phyloP scores from a whole-genome alignment of 1,140 invertebrate species.

The Neodiprion lecontei region DNA sequence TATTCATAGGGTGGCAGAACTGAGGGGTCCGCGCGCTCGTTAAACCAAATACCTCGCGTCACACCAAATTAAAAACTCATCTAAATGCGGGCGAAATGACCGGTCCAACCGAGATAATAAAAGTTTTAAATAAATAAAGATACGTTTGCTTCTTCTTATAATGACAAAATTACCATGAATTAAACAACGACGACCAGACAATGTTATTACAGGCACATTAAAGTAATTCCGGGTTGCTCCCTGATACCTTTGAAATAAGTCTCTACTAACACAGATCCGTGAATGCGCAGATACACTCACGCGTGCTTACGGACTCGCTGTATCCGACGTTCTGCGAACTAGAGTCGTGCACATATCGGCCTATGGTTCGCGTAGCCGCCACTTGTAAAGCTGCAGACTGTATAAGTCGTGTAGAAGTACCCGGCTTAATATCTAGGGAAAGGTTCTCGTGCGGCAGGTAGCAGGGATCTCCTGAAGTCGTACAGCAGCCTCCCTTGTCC shows the following conservation, averaged over 20 bases:
- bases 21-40: slow-evolving; percentile 39
- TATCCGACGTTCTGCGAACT: background rate
- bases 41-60: slow-evolving; percentile 50
- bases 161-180: slow-evolving; percentile 49
- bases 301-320: background rate
- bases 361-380: background rate
- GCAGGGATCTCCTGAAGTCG: background rate
- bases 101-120: slow-evolving; percentile 36
- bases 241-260: slow-evolving; percentile 3
- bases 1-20: slow-evolving; percentile 47
- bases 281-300: background rate
- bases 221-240: slow-evolving; percentile 41
- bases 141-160: slow-evolving; percentile 33
- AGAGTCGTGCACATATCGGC: background rate
- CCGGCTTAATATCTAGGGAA: background rate
- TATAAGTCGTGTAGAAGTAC: background rate
- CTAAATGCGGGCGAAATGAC: slow-evolving; percentile 42
- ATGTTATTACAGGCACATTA: slow-evolving; percentile 44
- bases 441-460: slow-evolving; percentile 4
- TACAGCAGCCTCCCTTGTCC: background rate
- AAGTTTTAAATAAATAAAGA: slow-evolving; percentile 49
- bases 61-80: slow-evolving; percentile 53
- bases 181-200: slow-evolving; percentile 38
- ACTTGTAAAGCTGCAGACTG: background rate
- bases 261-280: background rate